A percentile compares a stretch with the other conserved stretches of the same genome.
Evolutionary conservation across 2,797 vertebrate species (phyloP).

Genomic region (Poecilia picta): DNA sequence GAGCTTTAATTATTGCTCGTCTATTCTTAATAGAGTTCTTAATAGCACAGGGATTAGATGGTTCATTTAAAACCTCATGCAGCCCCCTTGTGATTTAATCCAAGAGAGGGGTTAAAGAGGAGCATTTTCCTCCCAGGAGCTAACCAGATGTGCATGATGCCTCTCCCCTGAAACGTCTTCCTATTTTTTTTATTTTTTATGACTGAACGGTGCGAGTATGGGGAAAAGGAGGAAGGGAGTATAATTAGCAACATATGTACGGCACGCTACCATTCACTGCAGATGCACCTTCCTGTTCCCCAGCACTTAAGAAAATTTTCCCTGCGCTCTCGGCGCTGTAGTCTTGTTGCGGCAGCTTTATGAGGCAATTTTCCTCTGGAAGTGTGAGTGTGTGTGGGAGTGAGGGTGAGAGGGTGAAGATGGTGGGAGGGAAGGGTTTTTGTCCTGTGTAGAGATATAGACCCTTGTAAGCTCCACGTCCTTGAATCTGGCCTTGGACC

Average conservation of each 20-base stretch:
- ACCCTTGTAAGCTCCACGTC: conserved; percentile 49
- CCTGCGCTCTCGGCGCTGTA: conserved; percentile 34
- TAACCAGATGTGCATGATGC: conserved; percentile 44
- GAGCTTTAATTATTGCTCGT: conserved; percentile 54
- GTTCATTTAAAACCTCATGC: conserved; percentile 65
- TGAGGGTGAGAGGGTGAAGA: conserved; percentile 13
- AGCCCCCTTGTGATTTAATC: conserved; percentile 53
- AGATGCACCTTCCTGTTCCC: conserved; percentile 5
- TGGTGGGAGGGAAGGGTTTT: conserved; percentile 13
- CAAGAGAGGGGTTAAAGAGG: conserved; percentile 30
- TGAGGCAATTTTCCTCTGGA: conserved; percentile 57
- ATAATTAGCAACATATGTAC: conserved; percentile 50
- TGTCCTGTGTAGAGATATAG: conserved; percentile 49
- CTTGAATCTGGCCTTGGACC: conserved; percentile 65
- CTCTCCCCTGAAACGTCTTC: conserved; percentile 49
- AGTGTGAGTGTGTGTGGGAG: conserved; percentile 34
- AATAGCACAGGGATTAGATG: conserved; percentile 70
- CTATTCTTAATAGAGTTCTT: conserved; percentile 60
- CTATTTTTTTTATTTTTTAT: conserved; percentile 30
- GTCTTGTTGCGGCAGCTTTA: conserved; percentile 64
- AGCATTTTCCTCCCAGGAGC: conserved; percentile 44
- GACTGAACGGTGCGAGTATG: conserved; percentile 9
- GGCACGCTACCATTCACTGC: conserved; percentile 1
- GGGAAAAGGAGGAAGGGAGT: conserved; percentile 11
- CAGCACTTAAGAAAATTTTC: conserved; percentile 16